Conservation (phyloP, 2,888 invertebrate genomes). For the Cataglyphis cursor region DNA sequence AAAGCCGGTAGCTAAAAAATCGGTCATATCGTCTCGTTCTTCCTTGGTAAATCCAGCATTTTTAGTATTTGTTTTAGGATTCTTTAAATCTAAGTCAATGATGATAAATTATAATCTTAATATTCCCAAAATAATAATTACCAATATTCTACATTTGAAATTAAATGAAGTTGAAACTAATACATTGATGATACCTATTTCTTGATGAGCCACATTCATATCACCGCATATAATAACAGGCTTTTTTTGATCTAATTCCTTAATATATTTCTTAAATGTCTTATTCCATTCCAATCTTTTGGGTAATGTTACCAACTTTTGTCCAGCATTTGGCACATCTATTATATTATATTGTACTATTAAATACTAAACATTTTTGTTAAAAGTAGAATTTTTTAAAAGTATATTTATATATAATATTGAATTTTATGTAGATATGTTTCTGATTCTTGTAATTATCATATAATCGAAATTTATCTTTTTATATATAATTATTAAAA, state of each 20-base stretch:
- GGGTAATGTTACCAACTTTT: conserved; percentile 94
- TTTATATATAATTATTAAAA: neutral
- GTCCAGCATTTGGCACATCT: conserved; percentile 98
- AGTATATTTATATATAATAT: neutral
- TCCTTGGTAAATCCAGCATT: conserved; percentile 98
- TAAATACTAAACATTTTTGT: conserved; percentile 30
- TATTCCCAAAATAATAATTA: conserved; percentile 7
- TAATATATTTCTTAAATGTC: conserved; percentile 92
- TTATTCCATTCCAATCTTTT: conserved; percentile 97
- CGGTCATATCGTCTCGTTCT: conserved; percentile 96
- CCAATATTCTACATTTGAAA: conserved; percentile 25
- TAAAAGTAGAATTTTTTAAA: neutral
- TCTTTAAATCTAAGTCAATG: conserved; percentile 92
- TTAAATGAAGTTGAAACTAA: conserved; percentile 9
- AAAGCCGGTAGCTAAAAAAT: conserved; percentile 93
- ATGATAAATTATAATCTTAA: conserved; percentile 1
- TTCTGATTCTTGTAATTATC: neutral
- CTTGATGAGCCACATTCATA: conserved; percentile 98
- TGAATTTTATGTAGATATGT: neutral
- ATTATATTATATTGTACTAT: conserved; percentile 44
- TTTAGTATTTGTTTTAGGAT: conserved; percentile 96
- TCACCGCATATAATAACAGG: conserved; percentile 98
- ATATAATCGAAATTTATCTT: neutral
- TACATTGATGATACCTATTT: conserved; percentile 91
- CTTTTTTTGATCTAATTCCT: conserved; percentile 94